Base-by-base conservation (phyloP, 2,797 vertebrate species). In the Pelochelys cantorii region DNA sequence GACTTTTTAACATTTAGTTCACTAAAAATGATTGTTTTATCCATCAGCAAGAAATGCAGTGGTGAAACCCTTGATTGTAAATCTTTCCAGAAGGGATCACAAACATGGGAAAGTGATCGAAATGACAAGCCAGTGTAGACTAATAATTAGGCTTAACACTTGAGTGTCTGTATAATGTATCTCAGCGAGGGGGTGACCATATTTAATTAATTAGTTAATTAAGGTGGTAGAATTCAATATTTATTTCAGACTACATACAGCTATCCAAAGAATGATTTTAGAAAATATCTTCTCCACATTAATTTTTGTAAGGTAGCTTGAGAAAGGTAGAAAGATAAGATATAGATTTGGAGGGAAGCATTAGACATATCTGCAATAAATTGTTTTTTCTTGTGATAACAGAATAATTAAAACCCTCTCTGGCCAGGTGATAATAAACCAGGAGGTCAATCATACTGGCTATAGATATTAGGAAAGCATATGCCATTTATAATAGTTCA, bases 321-420 rank as follows among this genome's bases (percentile, higher is more conserved):
- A 75, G 14, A 60, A 88, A 86, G 82, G 11, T 34, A n/a, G n/a
- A 68, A 9, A 68, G 86, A 92, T 82, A 60, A 75, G 22, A 37
- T 37, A 62, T 0, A 4, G 5, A 87, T 91, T 92, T 88, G 25
- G 10, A 84, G 84, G 82, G 85, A 53, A 2, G 3, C 42, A 2
- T 25, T 89, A 54, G 3, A 14, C 25, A 11, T 31, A 18, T 3
- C 37, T 88, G 1, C 82, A 85, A 84, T 20, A 3, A 85, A 56
- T 91, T 85, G 4, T 48, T 31, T 91, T 90, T 57, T 80, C 2
- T 94, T 92, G 57, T 13, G 75, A 53, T 11, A 84, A 84, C 92
- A 48, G 42, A 87, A 9, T 75, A 68, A 48, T 11, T 68, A 87
- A 31, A 86, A 92, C 93, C 55, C 52, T 8, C 71, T 89, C 62